These are phyloP conservation scores for Diarsia brunnea DNA, from an alignment of 2,888 invertebrate species.

Conservation along the genomic window DNA sequence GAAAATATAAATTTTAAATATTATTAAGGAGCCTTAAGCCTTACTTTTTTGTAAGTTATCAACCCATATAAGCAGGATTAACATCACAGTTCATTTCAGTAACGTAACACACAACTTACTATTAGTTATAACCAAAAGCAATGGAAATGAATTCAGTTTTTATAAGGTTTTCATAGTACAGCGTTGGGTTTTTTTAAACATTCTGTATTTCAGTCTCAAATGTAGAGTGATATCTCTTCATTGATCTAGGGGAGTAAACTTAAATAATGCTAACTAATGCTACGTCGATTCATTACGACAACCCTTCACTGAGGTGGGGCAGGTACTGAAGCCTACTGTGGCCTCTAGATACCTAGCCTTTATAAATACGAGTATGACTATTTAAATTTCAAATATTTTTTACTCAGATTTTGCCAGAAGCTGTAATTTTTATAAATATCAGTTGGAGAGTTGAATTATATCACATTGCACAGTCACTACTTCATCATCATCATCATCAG, in stretches of 20 bases:
- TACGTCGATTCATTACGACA: conserved; percentile 76
- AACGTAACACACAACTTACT: neutral
- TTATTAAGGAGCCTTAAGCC: neutral
- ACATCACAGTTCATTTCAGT: neutral
- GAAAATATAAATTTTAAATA: neutral
- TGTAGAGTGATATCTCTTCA: conserved; percentile 79
- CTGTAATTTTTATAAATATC: neutral
- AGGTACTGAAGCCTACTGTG: neutral
- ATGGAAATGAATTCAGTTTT: neutral
- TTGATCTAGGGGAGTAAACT: conserved; percentile 83
- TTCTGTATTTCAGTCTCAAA: conserved; percentile 69
- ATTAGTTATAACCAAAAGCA: no score
- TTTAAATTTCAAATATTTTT: no score
- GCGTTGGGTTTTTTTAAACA: conserved; percentile 36
- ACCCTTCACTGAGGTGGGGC: conserved; percentile 70
- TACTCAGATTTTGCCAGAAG: neutral
- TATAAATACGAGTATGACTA: no score
- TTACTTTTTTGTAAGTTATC: neutral
- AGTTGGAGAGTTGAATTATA: neutral
- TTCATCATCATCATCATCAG: no score
- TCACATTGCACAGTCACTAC: neutral
- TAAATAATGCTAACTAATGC: conserved; percentile 88
- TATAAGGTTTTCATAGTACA: neutral
- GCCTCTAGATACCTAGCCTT: no score
- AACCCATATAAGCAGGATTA: neutral